phyloP scores from a whole-genome alignment of 2,113 vertebrate species.

The Dermatemys mawii region DNA sequence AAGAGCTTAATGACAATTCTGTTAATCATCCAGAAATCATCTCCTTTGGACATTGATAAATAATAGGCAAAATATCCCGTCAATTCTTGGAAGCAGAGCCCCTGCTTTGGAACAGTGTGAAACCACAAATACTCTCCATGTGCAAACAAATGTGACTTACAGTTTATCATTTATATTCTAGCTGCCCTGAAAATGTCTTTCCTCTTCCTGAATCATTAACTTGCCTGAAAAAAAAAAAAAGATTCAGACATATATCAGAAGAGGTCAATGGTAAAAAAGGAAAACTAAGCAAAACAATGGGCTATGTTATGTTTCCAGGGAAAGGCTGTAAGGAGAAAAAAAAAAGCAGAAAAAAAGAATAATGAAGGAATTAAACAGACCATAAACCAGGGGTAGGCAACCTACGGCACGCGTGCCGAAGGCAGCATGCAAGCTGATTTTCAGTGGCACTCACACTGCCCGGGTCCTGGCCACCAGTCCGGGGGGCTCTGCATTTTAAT shows the following conservation, averaged over 20 bases:
- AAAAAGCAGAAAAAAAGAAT: not conserved
- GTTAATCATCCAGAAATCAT: conserved; percentile 31
- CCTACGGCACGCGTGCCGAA: no score
- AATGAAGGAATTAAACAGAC: conserved; percentile 19
- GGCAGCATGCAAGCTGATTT: no score
- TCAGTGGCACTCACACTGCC: no score
- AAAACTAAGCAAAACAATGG: conserved; percentile 70
- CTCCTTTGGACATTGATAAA: conserved; percentile 27
- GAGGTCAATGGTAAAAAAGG: conserved; percentile 55
- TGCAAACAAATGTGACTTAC: conserved; percentile 54
- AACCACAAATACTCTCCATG: conserved; percentile 28
- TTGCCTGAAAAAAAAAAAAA: conserved; percentile 48
- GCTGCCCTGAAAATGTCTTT: conserved; percentile 52
- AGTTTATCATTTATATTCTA: conserved; percentile 46
- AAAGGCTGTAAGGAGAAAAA: conserved; percentile 50
- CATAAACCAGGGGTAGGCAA: no score
- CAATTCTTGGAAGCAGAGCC: conserved; percentile 48
- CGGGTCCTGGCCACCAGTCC: no score
- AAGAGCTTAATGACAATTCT: not conserved
- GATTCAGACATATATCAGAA: conserved; percentile 58
- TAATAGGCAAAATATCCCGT: not conserved
- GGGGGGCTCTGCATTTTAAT: no score
- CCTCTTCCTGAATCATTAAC: conserved; percentile 57
- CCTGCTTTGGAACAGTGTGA: conserved; percentile 37
- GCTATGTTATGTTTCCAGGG: conserved; percentile 68